Percentiles rank a stretch among this genome's conserved stretches.
phyloP scores from a whole-genome alignment of 2,888 invertebrate genomes.

The Drosophila eohydei region DNA sequence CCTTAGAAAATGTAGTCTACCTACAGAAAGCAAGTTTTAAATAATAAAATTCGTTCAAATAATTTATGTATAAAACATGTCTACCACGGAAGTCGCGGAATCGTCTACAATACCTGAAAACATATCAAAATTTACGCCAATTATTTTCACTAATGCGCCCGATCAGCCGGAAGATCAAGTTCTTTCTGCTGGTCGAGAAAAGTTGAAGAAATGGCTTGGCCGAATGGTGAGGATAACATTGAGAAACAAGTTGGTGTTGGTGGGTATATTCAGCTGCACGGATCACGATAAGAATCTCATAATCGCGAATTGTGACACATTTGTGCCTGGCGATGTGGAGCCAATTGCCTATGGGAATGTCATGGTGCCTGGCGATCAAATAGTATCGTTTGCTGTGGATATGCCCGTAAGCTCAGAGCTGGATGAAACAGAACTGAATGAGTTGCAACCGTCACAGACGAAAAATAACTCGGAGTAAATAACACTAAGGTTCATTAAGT shows the following conservation, averaged over 20 bases:
- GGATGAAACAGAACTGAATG: not conserved
- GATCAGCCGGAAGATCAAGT: not conserved
- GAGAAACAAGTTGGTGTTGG: conserved; percentile 27
- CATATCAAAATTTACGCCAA: conserved; percentile 22
- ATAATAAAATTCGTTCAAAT: not conserved
- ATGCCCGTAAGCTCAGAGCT: conserved; percentile 2
- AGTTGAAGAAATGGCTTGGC: conserved; percentile 48
- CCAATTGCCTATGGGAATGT: conserved; percentile 32
- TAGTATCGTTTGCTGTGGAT: conserved; percentile 29
- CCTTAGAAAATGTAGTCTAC: not conserved
- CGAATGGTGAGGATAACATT: conserved; percentile 43
- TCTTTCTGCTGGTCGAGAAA: conserved; percentile 22
- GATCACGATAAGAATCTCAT: conserved; percentile 57
- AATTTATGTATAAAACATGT: conserved; percentile 21
- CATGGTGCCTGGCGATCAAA: conserved; percentile 47
- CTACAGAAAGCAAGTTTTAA: not conserved
- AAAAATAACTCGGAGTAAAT: not conserved
- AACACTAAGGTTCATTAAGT: not conserved
- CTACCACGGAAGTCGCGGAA: not conserved
- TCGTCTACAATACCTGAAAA: not conserved
- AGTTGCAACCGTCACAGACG: not conserved
- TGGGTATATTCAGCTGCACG: conserved; percentile 60
- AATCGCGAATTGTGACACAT: conserved; percentile 39
- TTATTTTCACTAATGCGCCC: conserved; percentile 26
- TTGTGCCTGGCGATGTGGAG: conserved; percentile 5